These are phyloP conservation scores for Ophiothrix spiculata DNA, from an alignment of 35 echinoderm and acorn worm genomes.

Conservation along the genomic window DNA sequence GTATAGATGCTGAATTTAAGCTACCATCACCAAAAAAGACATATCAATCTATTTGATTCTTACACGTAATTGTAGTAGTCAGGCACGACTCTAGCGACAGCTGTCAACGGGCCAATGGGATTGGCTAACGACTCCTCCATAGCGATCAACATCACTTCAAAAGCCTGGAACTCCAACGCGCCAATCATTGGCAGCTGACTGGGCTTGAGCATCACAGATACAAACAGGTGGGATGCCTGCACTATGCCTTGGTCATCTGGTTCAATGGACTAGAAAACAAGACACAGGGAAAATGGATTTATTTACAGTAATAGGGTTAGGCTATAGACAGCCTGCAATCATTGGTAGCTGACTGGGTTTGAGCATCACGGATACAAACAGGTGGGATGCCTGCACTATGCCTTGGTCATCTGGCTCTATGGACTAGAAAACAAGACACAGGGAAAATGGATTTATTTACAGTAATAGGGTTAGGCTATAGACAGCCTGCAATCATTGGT, in stretches of 20 bases:
- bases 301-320: no score
- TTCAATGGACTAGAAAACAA: neutral
- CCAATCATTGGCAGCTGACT: conserved; percentile 36
- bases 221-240: conserved; percentile 41
- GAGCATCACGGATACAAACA: conserved; percentile 44
- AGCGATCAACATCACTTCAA: conserved; percentile 49
- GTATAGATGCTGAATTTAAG: no score
- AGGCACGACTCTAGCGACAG: conserved; percentile 41
- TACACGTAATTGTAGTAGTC: conserved; percentile 40
- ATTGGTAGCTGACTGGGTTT: conserved; percentile 42
- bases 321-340: no score
- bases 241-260: neutral
- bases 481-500: conserved; percentile 24
- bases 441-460: no score
- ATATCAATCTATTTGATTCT: no score
- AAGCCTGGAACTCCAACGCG: conserved; percentile 40
- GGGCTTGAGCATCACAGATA: conserved; percentile 36
- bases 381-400: conserved; percentile 16
- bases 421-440: conserved; percentile 11
- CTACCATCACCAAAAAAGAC: no score
- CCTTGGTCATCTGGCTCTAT: neutral
- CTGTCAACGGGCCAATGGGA: conserved; percentile 48
- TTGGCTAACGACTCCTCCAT: conserved; percentile 36
- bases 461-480: no score
- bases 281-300: neutral